Evolutionary conservation across 2,797 vertebrate species (phyloP).

Genomic region (Champsocephalus esox): DNA sequence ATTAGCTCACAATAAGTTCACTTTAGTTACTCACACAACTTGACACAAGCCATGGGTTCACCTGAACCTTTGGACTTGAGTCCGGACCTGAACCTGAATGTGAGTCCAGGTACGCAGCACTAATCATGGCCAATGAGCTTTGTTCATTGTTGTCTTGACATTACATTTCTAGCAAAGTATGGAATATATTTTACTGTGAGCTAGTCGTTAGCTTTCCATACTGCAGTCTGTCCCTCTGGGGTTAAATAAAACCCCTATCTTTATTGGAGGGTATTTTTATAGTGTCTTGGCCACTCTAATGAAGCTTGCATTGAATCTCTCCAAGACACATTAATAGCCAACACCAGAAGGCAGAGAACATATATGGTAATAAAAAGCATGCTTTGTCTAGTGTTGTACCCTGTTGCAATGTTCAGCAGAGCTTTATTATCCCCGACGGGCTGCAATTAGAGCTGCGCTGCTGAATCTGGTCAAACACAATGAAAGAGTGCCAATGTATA

Average conservation of each 20-base stretch:
- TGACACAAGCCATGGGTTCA: no score
- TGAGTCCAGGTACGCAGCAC: no score
- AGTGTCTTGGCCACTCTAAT: neutral
- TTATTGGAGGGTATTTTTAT: neutral
- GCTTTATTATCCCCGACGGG: conserved; percentile 66
- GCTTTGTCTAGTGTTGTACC: conserved; percentile 49
- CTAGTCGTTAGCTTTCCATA: neutral
- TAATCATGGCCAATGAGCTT: no score
- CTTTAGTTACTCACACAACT: no score
- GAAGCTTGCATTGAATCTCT: conserved; percentile 31
- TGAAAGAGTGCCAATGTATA: conserved; percentile 60
- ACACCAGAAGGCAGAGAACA: conserved; percentile 48
- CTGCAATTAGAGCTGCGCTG: conserved; percentile 65
- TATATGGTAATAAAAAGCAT: conserved; percentile 44
- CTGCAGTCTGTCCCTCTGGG: neutral
- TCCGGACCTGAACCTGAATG: no score
- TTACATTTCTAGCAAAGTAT: neutral
- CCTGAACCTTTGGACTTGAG: no score
- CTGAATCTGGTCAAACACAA: conserved; percentile 68
- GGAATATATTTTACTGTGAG: neutral
- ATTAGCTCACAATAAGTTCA: no score
- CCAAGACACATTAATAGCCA: conserved; percentile 28
- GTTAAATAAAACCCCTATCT: neutral
- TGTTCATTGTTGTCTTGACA: neutral
- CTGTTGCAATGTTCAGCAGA: conserved; percentile 41